Conservation (phyloP, 2,888 invertebrate species). For the Rhodophaea formosa region DNA sequence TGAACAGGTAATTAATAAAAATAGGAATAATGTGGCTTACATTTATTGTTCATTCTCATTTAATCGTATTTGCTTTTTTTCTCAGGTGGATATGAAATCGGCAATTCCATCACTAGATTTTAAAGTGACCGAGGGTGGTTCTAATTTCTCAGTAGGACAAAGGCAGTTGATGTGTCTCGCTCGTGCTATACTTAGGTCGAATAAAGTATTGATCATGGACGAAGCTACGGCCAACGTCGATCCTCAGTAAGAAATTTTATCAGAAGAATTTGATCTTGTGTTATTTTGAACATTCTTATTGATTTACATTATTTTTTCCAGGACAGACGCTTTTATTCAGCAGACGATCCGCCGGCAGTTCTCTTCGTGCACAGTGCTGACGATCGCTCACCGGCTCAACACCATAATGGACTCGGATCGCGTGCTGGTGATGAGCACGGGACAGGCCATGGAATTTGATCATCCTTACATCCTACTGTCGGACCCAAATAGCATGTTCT, state of each 20-base stretch:
- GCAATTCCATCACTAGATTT: slow-evolving; percentile 84
- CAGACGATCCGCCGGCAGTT: slow-evolving; percentile 90
- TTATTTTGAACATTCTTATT: background rate
- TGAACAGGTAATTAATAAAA: slow-evolving; percentile 77
- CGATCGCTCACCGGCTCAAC: slow-evolving; percentile 95
- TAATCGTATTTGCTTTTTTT: slow-evolving; percentile 29
- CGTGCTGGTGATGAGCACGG: slow-evolving; percentile 85
- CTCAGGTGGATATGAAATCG: slow-evolving; percentile 87
- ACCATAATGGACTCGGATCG: slow-evolving; percentile 95
- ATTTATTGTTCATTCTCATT: slow-evolving; percentile 1
- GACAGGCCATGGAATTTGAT: slow-evolving; percentile 83
- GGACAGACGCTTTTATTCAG: slow-evolving; percentile 91
- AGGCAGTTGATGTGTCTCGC: slow-evolving; percentile 94
- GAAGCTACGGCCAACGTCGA: slow-evolving; percentile 97
- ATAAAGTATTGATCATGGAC: slow-evolving; percentile 92
- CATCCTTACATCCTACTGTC: slow-evolving; percentile 81
- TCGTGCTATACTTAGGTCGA: slow-evolving; percentile 91
- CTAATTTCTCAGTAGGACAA: slow-evolving; percentile 94
- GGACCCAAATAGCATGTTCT: slow-evolving; percentile 76
- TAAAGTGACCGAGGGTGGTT: slow-evolving; percentile 87
- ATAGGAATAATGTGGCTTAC: background rate
- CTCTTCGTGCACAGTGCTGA: slow-evolving; percentile 90
- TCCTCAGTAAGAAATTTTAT: slow-evolving; percentile 80
- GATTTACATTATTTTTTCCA: slow-evolving; percentile 32
- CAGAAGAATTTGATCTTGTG: too few species aligned